Evolutionary conservation across 1,140 invertebrate species (phyloP), one percentile per base, ranked within the genome.

Genomic region (Carcinoscorpius rotundicauda): DNA sequence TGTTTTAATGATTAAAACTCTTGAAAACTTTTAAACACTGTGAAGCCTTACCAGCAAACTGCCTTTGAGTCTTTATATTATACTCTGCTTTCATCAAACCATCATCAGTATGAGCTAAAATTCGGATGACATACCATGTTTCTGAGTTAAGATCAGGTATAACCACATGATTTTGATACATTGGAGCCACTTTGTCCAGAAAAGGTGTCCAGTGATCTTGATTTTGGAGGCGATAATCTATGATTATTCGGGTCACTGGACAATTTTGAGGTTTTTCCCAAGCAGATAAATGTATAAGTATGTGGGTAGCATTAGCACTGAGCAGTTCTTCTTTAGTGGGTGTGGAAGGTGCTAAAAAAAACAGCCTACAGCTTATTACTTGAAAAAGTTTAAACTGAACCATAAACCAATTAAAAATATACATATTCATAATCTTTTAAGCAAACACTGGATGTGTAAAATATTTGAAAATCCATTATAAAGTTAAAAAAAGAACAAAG

Each of bases 161-260:
- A 4, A 68, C 51, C 51, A 76, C 70, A 8, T 73, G 68, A n/a
- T 73, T 74, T 73, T 78, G 74, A 9, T 66, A 53, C 56, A 64
- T 60, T 3, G 68, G 66, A 10, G 52, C 51, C 8, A 52, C 65
- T n/a, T 60, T 56, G 5, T 66, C 60, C 3, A 64, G 59, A 6
- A 71, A 50, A 11, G 67, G 49, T 3, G 63, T 66, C 70, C 70
- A 71, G 49, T 62, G 63, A 58, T 58, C 61, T 50, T 66, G 60
- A 48, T 60, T 64, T n/a, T 67, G 64, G 11, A 81, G 82, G 56
- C 82, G 81, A 75, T 91, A 91, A 70, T 88, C 85, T 51, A 92
- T 80, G 29, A 85, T 83, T 73, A 88, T 91, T 72, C 84, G 85
- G 6, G 83, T 75, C 51, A 93, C 83, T 0, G 87, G 85, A 73